Base-by-base conservation (phyloP, 2,113 vertebrate species). In the Phyllostomus hastatus region DNA sequence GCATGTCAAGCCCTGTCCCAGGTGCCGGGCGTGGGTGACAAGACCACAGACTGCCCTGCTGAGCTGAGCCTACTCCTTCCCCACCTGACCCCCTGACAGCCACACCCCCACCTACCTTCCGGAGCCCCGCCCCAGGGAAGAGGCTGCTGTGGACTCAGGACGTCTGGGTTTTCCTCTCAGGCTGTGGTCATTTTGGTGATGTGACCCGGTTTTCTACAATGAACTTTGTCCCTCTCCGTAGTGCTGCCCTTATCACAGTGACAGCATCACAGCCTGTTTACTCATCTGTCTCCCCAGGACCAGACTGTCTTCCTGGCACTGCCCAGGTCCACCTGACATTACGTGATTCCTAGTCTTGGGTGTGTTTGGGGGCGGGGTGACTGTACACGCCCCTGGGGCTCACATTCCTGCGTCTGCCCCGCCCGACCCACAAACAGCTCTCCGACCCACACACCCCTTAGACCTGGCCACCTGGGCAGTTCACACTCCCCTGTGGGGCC, bases 211-310 rank as follows among this genome's bases (percentile, higher is more conserved):
- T 41, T 91, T 93, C 88, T 73, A 75, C 17, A 0, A 26, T 85
- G 95, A 94, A 69, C 97, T 94, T 95, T 96, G 96, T 33, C 91
- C 92, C 41, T 52, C 33, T 92, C n/a, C 33, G 38, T 84, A 75
- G 41, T 35, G 54, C 57, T 11, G 46, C 43, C 20, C 4, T 52
- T 43, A 80, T 80, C 78, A 26, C n/a, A 80, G 50, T 14, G 78
- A 57, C 78, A 54, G 50, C 50, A 80, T 80, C 50, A 22, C 78
- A 16, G 78, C n/a, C 76, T 57, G 50, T 57, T 79, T 80, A 80
- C 78, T 80, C 50, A 80, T 57, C 50, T 1, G 43, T 64, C 46
- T 86, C 43, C 35, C 19, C 80, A 52, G 79, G 73, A 50, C 88
- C 75, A 28, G n/a, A n/a, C 79, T 10, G 89, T 72, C 69, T 86